A percentile compares a stretch with the other conserved stretches of the same genome.
Conservation (phyloP, 37 sponge, comb jelly and placozoan species). For the Halisarca cf. caerulea region DNA sequence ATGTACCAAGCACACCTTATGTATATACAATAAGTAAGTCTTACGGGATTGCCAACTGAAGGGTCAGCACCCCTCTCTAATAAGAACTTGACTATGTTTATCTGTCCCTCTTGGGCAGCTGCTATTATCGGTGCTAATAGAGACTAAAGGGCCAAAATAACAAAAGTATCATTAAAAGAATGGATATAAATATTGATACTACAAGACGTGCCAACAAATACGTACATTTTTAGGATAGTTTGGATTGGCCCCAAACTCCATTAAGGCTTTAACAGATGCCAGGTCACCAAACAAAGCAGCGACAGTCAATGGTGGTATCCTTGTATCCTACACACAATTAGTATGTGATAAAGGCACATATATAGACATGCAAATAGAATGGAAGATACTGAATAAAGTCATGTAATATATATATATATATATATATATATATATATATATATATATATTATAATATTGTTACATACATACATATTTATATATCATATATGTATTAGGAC, state of each 20-base stretch:
- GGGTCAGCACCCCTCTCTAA: not conserved
- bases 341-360: not conserved
- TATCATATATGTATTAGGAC: too few relatives aligned
- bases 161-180: not conserved
- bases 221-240: not conserved
- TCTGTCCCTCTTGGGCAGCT: not conserved
- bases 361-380: not conserved
- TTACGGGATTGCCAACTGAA: not conserved
- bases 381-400: too few relatives aligned
- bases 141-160: not conserved
- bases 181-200: too few relatives aligned
- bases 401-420: too few relatives aligned
- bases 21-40: too few relatives aligned
- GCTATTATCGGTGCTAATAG: not conserved
- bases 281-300: slow-evolving; percentile 14
- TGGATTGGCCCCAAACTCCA: not conserved
- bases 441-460: too few relatives aligned
- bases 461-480: too few relatives aligned
- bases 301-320: not conserved
- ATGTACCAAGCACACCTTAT: too few relatives aligned
- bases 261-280: not conserved
- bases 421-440: too few relatives aligned
- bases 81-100: not conserved
- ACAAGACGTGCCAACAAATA: too few relatives aligned
- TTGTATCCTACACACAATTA: not conserved